These are phyloP conservation scores for Mayetiola destructor DNA, from an alignment of 2,888 invertebrate genomes.

Conservation along the genomic window DNA sequence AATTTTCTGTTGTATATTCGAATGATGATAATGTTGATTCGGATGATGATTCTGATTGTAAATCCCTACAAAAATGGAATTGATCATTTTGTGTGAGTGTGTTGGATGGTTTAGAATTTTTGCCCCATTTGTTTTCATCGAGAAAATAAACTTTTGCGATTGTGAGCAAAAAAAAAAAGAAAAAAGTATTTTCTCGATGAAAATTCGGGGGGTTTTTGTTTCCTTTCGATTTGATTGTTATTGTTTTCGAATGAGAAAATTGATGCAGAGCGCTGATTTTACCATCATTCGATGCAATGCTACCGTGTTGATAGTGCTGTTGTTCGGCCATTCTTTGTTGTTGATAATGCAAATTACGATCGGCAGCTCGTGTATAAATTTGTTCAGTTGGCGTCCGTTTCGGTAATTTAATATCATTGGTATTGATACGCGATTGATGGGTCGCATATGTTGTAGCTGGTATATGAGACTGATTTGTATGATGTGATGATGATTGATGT, in stretches of 20 bases:
- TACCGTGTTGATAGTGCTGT: slow-evolving; percentile 19
- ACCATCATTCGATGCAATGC: slow-evolving; percentile 27
- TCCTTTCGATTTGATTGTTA: too few species aligned
- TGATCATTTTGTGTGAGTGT: not conserved
- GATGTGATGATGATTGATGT: slow-evolving; percentile 14
- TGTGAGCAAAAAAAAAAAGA: too few species aligned
- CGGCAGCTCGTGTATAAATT: slow-evolving; percentile 24
- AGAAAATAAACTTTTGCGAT: too few species aligned
- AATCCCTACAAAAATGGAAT: slow-evolving; percentile 4
- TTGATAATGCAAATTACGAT: slow-evolving; percentile 21
- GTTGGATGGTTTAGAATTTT: not conserved
- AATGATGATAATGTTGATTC: slow-evolving; percentile 19
- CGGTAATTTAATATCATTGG: not conserved
- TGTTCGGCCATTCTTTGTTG: too few species aligned
- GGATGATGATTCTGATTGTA: slow-evolving; percentile 5
- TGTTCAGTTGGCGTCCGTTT: slow-evolving; percentile 17
- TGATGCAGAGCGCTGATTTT: slow-evolving; percentile 30
- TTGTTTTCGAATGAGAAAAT: too few species aligned
- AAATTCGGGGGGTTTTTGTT: too few species aligned
- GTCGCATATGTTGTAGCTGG: slow-evolving; percentile 16
- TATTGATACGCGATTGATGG: not conserved
- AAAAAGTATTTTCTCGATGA: too few species aligned
- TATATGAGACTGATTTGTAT: not conserved
- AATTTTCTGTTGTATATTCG: slow-evolving; percentile 17
- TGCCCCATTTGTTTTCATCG: too few species aligned